A percentile compares a stretch with the other conserved stretches of the same genome.
These are phyloP conservation scores for Brachionus plicatilis DNA, from an alignment of 1,140 invertebrate species.

Conservation along the genomic window DNA sequence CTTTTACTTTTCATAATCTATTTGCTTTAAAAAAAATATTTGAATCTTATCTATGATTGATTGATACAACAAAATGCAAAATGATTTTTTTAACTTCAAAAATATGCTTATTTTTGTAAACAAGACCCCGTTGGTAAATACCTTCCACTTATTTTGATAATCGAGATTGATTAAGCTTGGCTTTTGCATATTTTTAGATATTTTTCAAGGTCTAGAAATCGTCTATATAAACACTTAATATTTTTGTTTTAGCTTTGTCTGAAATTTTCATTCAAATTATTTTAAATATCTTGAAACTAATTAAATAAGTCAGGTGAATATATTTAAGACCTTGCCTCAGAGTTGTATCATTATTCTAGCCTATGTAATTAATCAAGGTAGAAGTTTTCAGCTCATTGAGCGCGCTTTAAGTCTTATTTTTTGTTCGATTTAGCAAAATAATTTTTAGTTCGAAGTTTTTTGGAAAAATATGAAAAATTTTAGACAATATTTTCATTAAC, in stretches of 20 bases:
- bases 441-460: background rate
- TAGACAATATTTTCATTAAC: background rate
- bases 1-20: background rate
- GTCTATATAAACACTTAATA: background rate
- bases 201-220: background rate
- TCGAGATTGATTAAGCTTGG: background rate
- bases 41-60: background rate
- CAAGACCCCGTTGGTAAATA: background rate
- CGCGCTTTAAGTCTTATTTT: background rate
- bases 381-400: background rate
- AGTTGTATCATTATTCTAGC: no score
- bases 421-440: background rate
- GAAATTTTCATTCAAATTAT: no score
- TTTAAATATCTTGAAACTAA: no score
- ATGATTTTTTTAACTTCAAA: background rate
- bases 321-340: no score
- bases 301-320: no score
- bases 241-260: background rate
- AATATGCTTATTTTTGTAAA: background rate
- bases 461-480: background rate
- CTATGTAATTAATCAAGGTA: background rate
- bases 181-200: background rate
- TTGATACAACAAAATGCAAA: background rate
- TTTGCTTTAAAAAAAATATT: background rate
- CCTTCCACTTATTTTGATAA: background rate